Evolutionary conservation across 2,113 vertebrate genomes (phyloP).

Genomic region (Nibea albiflora): DNA sequence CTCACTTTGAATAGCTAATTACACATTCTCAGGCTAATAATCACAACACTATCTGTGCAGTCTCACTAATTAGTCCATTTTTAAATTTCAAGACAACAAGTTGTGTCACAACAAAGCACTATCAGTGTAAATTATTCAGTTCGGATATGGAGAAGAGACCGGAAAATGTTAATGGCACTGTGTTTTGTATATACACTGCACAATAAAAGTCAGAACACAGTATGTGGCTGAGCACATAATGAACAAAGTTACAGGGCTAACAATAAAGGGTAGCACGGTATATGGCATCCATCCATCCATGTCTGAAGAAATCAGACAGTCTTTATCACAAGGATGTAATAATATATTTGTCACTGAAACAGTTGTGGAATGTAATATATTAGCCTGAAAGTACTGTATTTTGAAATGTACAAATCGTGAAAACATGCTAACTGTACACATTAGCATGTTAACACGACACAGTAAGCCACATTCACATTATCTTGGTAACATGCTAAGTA

Average conservation of each 20-base stretch:
- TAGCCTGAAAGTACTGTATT: no score
- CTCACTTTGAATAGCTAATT: constrained; percentile 11
- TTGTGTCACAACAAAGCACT: constrained; percentile 9
- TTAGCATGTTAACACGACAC: no score
- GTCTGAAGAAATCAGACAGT: not conserved
- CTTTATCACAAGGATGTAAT: not conserved
- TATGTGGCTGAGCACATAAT: not conserved
- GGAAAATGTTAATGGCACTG: not conserved
- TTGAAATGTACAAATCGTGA: no score
- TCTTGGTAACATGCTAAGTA: no score
- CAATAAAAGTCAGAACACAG: not conserved
- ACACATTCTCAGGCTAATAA: constrained; percentile 35
- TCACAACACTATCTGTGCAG: constrained; percentile 1
- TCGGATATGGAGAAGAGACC: constrained; percentile 1
- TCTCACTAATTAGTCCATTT: constrained; percentile 32
- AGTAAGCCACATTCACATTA: no score
- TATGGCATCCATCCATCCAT: not conserved
- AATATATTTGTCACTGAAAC: not conserved
- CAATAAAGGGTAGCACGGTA: not conserved
- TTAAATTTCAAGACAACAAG: constrained; percentile 5
- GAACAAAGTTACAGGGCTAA: not conserved
- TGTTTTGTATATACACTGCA: not conserved
- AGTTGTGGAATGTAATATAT: no score
- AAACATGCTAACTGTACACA: no score
- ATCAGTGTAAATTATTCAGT: not conserved